Base-by-base conservation (phyloP, 2,888 invertebrate genomes). In the Labia minor region DNA sequence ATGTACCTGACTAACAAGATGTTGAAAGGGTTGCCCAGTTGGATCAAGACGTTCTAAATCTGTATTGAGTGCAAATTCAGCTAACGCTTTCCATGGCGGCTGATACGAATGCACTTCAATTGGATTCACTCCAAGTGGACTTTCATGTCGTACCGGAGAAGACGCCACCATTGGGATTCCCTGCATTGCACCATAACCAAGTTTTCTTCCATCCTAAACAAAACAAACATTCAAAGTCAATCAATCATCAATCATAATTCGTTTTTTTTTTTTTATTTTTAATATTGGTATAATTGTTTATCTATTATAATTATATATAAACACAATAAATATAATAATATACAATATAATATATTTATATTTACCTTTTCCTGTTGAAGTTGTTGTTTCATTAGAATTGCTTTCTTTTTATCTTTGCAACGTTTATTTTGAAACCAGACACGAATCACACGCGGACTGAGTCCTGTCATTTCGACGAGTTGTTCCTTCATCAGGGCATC, bases 351-450 rank as follows among this genome's bases (percentile, higher is more conserved):
- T n/a, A n/a, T n/a, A n/a, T n/a, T n/a, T n/a, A n/a, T 20, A 19
- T 79, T 79, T 84, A 95, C 95, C 92, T 95, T 95, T 79, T 97
- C 96, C 77, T 96, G 95, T 75, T 95, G 93, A 87, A 96, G 95
- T 79, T 96, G 94, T 81, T 97, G 91, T 78, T 97, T 96, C 85
- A 97, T 89, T 74, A 95, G 89, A 65, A 97, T 90, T 66, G 95
- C 95, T 78, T 94, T 90, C 83, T 96, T 96, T 82, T 96, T 96
- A 81, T 96, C 95, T 80, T 96, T 96, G 82, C 95, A 96, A 71
- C 96, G 83, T 78, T 96, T 97, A 80, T 97, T 97, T 80, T 97
- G 97, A 83, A 98, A 99, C 99, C 99, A 99, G 68, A 99, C 99
- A 75, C 99, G 85, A 77, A 99, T 99, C 73, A 99, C 99, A 16